Evolutionary conservation across 2,797 vertebrate genomes (phyloP).

Genomic region (Sebastes cheni): DNA sequence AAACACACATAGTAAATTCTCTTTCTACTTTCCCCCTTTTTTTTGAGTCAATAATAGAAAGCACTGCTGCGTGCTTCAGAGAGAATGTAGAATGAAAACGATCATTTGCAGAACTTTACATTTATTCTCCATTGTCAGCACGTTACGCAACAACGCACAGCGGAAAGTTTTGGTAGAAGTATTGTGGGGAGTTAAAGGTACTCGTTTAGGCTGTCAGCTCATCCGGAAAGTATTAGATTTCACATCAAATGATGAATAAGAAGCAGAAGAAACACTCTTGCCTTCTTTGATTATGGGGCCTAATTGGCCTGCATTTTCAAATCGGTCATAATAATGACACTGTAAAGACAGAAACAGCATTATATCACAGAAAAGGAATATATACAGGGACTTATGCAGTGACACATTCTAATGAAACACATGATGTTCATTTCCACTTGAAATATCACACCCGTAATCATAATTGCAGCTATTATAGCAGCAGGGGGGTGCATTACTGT

Average conservation of each 20-base stretch:
- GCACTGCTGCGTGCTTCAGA: neutral
- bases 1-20: neutral
- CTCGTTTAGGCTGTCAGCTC: constrained; percentile 19
- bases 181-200: neutral
- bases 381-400: neutral
- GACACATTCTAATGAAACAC: constrained; percentile 13
- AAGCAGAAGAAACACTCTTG: neutral
- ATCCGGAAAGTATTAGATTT: constrained; percentile 25
- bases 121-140: constrained; percentile 18
- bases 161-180: neutral
- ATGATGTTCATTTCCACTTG: constrained; percentile 18
- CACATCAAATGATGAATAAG: constrained; percentile 26
- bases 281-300: constrained; percentile 1
- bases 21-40: neutral
- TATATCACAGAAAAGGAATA: constrained; percentile 20
- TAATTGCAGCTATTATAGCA: constrained; percentile 53
- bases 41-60: constrained; percentile 6
- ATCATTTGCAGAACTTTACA: constrained; percentile 23
- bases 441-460: constrained; percentile 33
- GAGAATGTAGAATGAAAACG: constrained; percentile 1
- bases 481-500: constrained; percentile 16
- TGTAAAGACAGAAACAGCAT: constrained; percentile 3
- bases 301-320: constrained; percentile 55
- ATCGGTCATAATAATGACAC: constrained; percentile 23
- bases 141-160: neutral